Evolutionary conservation across 2,888 invertebrate species (phyloP), one percentile per base, ranked within the genome.

Genomic region (Mellilla xanthometata): DNA sequence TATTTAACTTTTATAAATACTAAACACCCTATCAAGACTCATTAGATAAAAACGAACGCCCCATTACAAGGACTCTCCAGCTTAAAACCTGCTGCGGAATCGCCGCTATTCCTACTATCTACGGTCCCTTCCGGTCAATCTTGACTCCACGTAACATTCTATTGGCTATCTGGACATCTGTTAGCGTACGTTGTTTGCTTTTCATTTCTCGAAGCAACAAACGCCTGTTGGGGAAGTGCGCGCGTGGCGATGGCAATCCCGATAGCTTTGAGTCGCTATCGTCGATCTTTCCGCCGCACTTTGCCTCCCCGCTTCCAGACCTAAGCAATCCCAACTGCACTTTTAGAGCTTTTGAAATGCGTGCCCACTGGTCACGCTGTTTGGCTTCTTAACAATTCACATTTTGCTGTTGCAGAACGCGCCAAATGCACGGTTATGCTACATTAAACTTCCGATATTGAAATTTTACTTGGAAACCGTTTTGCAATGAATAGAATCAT

Each of bases 151-250:
- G 61, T 67, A 59, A 63, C 52, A 59, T 64, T 72, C 77, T 81
- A 86, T 87, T 85, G 87, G 82, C 85, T 87, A 88, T 86, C 87
- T 86, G 88, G 85, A 85, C 87, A 86, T 87, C 82, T 86, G 85
- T 76, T 78, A 72, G 81, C 76, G 73, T 76, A 68, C 76, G 71
- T 71, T 88, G 88, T 88, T 88, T 87, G 72, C 84, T 74, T 88
- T 88, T 87, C 88, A 88, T 88, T 81, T 86, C 86, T 82, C 73
- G 70, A 62, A 79, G 81, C 82, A 77, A 83, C 83, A 82, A 78
- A 79, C 82, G 80, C 54, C 57, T 11, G 62, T 72, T 65, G 62
- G 62, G 73, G 63, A 66, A 49, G 66, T 62, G 58, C 78, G 82
- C 81, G 82, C 81, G 85, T 79, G 76, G 66, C 69, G 87, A 88